Conservation (phyloP, 35 echinoderm and acorn worm genomes). For the Antedon bifida region DNA sequence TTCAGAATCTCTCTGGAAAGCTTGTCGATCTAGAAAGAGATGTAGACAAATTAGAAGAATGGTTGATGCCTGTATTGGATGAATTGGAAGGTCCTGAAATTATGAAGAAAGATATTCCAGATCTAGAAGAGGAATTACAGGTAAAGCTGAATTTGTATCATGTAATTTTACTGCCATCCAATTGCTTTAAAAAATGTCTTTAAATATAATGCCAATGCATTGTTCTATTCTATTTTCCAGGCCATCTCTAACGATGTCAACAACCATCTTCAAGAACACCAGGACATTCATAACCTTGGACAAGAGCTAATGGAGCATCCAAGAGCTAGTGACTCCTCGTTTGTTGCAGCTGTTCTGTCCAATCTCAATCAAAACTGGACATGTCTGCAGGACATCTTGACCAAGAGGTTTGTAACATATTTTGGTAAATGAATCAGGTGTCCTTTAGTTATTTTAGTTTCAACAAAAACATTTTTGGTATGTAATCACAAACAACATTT, state of each 20-base stretch:
- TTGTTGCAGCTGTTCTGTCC: slow-evolving; percentile 69
- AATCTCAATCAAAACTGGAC: slow-evolving; percentile 96
- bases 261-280: slow-evolving; percentile 54
- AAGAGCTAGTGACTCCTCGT: slow-evolving; percentile 72
- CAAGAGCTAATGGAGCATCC: slow-evolving; percentile 65
- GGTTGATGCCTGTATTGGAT: slow-evolving; percentile 73
- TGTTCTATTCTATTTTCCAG: not conserved
- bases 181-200: too few relatives aligned
- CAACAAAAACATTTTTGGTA: too few relatives aligned
- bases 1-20: slow-evolving; percentile 44
- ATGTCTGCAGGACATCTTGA: slow-evolving; percentile 56
- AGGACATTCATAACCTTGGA: slow-evolving; percentile 63
- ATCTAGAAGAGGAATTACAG: slow-evolving; percentile 48
- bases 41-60: slow-evolving; percentile 85
- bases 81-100: slow-evolving; percentile 74
- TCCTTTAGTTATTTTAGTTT: too few relatives aligned
- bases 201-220: not conserved
- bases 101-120: slow-evolving; percentile 64
- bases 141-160: slow-evolving; percentile 13
- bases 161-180: too few relatives aligned
- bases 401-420: slow-evolving; percentile 43
- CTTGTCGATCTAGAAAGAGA: slow-evolving; percentile 67
- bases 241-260: slow-evolving; percentile 44
- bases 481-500: too few relatives aligned
- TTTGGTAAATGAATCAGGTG: not conserved